A percentile compares a stretch with the other conserved stretches of the same genome.
phyloP scores from a whole-genome alignment of 2,797 vertebrate species.

The Manis crassicaudata region DNA sequence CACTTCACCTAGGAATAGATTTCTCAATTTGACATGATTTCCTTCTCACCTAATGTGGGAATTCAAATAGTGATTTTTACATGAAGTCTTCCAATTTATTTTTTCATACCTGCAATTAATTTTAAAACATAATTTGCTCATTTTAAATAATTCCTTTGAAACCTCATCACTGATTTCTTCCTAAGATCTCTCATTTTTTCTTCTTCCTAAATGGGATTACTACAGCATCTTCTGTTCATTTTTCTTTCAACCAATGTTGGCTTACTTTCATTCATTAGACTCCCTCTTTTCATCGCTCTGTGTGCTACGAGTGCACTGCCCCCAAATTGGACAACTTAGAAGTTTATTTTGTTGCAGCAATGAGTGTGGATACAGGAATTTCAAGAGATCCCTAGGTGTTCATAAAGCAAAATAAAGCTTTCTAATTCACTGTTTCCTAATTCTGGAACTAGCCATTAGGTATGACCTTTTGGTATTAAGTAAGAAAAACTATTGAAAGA shows the following conservation, averaged over 20 bases:
- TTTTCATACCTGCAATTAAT: background rate
- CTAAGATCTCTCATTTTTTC: background rate
- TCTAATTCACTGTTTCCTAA: background rate
- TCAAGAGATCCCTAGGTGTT: background rate
- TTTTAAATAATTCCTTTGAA: background rate
- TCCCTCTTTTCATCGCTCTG: background rate
- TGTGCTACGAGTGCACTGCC: background rate
- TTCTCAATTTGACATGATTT: background rate
- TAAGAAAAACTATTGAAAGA: background rate
- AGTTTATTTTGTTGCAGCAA: background rate
- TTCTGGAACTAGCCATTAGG: background rate
- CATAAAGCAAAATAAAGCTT: background rate
- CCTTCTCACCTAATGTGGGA: background rate
- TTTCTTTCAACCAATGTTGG: background rate
- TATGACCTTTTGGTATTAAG: background rate
- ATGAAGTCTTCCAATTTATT: background rate
- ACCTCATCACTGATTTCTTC: background rate
- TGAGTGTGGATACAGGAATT: background rate
- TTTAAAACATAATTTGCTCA: background rate
- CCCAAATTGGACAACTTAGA: background rate
- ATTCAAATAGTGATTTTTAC: background rate
- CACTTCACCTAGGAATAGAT: background rate
- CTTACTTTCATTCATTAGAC: background rate
- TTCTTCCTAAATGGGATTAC: background rate
- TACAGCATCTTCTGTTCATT: background rate